These are phyloP conservation scores for Pseudolycoriella hygida DNA, from an alignment of 2,888 invertebrate genomes.

Conservation along the genomic window DNA sequence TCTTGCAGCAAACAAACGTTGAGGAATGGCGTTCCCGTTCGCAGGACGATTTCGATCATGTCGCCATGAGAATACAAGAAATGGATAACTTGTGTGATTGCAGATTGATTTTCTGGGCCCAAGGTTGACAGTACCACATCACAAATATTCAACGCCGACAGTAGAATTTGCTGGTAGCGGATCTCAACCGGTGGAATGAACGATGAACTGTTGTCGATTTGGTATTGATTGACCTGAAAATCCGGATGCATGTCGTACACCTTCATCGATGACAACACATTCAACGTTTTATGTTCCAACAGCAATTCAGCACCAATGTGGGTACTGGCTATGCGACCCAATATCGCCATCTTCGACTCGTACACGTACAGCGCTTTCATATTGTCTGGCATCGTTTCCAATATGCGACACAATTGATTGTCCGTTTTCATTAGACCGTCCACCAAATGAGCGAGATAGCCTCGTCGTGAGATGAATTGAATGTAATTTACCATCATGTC, in stretches of 20 bases:
- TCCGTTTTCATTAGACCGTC: conserved; percentile 65
- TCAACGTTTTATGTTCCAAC: conserved; percentile 39
- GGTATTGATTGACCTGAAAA: conserved; percentile 20
- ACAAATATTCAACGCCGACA: conserved; percentile 66
- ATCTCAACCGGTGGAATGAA: conserved; percentile 45
- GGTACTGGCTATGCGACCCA: conserved; percentile 49
- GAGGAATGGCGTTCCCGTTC: conserved; percentile 47
- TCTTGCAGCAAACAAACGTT: conserved; percentile 51
- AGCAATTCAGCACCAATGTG: conserved; percentile 47
- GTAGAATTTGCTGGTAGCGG: conserved; percentile 65
- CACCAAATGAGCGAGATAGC: conserved; percentile 63
- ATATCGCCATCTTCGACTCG: conserved; percentile 69
- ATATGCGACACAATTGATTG: conserved; percentile 39
- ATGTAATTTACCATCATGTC: conserved; percentile 52
- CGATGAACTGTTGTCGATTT: conserved; percentile 19
- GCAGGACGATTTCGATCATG: conserved; percentile 57
- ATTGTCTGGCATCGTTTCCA: conserved; percentile 46
- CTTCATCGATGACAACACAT: conserved; percentile 45
- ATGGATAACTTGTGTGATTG: conserved; percentile 61
- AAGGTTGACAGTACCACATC: conserved; percentile 66
- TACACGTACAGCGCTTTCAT: conserved; percentile 68
- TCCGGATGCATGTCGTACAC: conserved; percentile 61
- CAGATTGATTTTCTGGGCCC: conserved; percentile 68
- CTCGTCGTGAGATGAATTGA: conserved; percentile 37
- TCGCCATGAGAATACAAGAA: conserved; percentile 69